Evolutionary conservation across 2,888 invertebrate genomes (phyloP).

Genomic region (Epsilonema sp.): DNA sequence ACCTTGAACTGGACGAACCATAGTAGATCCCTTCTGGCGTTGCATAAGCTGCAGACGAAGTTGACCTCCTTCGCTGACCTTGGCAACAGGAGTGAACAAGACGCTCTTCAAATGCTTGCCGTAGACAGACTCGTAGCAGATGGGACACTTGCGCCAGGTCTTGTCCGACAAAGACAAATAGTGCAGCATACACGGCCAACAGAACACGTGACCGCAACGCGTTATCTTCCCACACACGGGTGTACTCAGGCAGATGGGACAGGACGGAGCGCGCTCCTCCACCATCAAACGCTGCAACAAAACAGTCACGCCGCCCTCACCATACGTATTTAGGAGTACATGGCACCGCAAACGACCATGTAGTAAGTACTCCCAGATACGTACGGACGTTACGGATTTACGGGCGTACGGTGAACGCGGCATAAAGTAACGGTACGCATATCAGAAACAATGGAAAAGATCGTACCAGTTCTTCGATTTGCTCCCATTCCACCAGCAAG

Average conservation of each 20-base stretch:
- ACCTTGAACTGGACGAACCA: too few relatives aligned
- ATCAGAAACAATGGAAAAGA: too few relatives aligned
- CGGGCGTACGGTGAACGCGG: too few relatives aligned
- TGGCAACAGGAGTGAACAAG: conserved; percentile 30
- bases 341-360: too few relatives aligned
- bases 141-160: conserved; percentile 64
- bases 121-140: conserved; percentile 63
- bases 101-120: conserved; percentile 64
- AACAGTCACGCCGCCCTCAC: too few relatives aligned
- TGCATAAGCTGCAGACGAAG: conserved; percentile 65
- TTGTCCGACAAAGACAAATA: conserved; percentile 68
- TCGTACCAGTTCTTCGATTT: conserved; percentile 76
- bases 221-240: conserved; percentile 77
- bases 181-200: conserved; percentile 84
- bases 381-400: too few relatives aligned
- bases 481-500: conserved; percentile 67
- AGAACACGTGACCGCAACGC: conserved; percentile 80
- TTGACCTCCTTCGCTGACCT: conserved; percentile 43
- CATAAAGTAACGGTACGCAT: too few relatives aligned
- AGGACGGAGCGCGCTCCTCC: conserved; percentile 40
- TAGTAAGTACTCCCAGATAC: too few relatives aligned
- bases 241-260: conserved; percentile 74
- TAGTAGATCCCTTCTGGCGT: conserved; percentile 47
- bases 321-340: too few relatives aligned
- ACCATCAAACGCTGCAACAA: conserved; percentile 25